phyloP scores from a whole-genome alignment of 2,797 vertebrate species.

The Enteromius thamalakanensis region DNA sequence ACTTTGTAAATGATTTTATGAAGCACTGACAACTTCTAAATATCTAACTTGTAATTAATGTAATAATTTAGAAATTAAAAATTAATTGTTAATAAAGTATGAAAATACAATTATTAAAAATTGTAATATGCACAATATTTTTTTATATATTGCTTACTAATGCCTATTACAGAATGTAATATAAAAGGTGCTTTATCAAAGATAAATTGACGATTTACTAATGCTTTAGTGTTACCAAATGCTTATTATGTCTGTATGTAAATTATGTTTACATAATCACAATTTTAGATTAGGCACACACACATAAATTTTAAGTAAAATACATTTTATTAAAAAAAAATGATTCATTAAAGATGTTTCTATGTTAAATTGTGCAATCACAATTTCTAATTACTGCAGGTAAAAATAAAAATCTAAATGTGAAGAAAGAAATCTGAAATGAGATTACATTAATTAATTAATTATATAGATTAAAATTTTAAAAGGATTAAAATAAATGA shows the following conservation, averaged over 20 bases:
- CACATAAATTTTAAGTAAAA: too few species aligned
- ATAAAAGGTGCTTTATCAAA: too few species aligned
- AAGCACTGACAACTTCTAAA: too few species aligned
- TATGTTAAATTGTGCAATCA: not conserved
- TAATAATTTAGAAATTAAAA: too few species aligned
- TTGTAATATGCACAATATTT: too few species aligned
- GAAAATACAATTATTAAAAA: too few species aligned
- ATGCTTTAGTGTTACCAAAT: not conserved
- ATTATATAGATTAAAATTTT: not conserved
- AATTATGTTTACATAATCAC: not conserved
- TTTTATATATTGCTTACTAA: too few species aligned
- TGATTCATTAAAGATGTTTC: not conserved
- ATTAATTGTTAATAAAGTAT: too few species aligned
- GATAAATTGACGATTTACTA: too few species aligned
- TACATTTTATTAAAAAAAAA: not conserved
- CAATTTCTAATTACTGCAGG: not conserved
- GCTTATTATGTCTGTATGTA: not conserved
- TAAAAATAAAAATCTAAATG: not conserved
- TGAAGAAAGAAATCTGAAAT: not conserved
- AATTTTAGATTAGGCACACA: not conserved
- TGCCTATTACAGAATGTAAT: too few species aligned
- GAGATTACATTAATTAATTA: not conserved
- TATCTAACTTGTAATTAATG: too few species aligned
- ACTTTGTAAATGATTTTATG: too few species aligned
- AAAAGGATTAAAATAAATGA: not conserved